Conservation (phyloP, 2,888 invertebrate genomes). For the Halictus ligatus region DNA sequence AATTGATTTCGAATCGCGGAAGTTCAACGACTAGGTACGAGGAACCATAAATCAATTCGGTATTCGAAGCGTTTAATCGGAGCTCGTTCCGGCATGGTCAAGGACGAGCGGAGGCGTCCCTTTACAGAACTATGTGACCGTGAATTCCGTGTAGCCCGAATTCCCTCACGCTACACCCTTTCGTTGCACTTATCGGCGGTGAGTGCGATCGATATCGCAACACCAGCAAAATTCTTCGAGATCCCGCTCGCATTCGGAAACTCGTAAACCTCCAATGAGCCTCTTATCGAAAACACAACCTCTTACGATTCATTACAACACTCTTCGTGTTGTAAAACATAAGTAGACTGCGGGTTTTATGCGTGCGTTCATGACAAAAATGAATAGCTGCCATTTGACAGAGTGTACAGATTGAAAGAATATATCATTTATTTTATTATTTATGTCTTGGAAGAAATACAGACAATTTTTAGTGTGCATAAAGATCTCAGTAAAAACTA, state of each 20-base stretch:
- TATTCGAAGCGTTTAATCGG: constrained; percentile 47
- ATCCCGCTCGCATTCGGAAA: not conserved
- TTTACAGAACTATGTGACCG: constrained; percentile 64
- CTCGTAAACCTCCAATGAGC: not conserved
- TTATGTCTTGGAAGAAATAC: too few relatives aligned
- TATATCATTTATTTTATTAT: too few relatives aligned
- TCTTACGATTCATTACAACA: too few relatives aligned
- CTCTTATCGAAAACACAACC: not conserved
- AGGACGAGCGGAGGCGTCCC: constrained; percentile 59
- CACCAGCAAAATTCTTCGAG: constrained; percentile 1
- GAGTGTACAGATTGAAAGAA: too few relatives aligned
- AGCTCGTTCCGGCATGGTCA: constrained; percentile 65
- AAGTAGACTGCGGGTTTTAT: too few relatives aligned
- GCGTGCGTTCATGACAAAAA: too few relatives aligned
- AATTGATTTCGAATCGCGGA: constrained; percentile 15
- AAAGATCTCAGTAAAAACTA: too few relatives aligned
- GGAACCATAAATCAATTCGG: constrained; percentile 33
- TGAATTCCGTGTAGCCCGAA: constrained; percentile 53
- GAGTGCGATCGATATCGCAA: constrained; percentile 24
- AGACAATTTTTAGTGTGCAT: too few relatives aligned
- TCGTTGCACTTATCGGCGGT: constrained; percentile 38
- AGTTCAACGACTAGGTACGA: not conserved
- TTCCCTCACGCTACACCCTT: constrained; percentile 64
- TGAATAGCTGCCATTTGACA: too few relatives aligned
- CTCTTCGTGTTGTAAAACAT: too few relatives aligned